Evolutionary conservation across 2,797 vertebrate species (phyloP).

Genomic region (Arctocebus calabarensis): DNA sequence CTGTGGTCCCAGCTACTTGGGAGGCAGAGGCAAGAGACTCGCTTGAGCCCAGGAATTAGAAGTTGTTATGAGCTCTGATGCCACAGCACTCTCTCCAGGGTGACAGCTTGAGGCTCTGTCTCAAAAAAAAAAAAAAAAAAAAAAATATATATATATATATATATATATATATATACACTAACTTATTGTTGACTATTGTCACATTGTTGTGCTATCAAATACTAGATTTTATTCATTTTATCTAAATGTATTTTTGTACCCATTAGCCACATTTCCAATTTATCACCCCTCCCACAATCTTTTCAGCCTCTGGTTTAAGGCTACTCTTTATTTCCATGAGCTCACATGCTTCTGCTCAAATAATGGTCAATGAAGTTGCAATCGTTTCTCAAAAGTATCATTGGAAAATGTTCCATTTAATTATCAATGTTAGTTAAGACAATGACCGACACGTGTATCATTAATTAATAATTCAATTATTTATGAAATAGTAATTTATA

Average conservation of each 20-base stretch:
- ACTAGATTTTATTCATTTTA: neutral
- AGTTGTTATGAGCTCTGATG: no score
- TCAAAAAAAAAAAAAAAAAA: no score
- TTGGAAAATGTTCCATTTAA: neutral
- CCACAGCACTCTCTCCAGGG: no score
- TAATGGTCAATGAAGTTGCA: slow-evolving; percentile 28
- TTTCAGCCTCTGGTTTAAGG: neutral
- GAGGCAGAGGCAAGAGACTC: no score
- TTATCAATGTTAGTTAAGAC: neutral
- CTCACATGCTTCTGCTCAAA: slow-evolving; percentile 58
- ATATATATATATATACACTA: no score
- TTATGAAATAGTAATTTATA: neutral
- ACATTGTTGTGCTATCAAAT: neutral
- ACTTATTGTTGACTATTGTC: neutral
- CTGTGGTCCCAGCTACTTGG: no score
- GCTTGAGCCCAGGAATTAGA: no score
- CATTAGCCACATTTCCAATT: neutral
- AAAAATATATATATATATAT: no score
- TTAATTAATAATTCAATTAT: no score
- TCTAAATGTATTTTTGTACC: neutral
- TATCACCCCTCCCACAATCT: neutral
- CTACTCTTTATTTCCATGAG: neutral
- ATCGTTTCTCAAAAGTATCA: neutral
- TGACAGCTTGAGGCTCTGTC: no score
- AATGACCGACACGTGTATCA: neutral